Base-by-base conservation (phyloP, 2,888 invertebrate species). In the Cecidostiba fungosa region DNA sequence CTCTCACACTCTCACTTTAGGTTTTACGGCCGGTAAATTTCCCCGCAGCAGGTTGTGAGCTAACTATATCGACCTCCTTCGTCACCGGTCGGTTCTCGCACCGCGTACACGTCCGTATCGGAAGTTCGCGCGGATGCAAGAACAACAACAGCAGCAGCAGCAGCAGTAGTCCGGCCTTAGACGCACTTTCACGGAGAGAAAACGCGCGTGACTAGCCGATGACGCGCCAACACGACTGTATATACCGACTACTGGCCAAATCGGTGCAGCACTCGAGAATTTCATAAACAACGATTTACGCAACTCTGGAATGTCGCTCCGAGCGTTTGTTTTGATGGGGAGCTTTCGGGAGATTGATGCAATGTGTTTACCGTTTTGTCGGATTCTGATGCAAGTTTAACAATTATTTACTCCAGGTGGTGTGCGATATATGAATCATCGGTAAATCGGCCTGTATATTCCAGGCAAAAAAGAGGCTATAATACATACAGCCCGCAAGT, bases 1-100 rank as follows among this genome's bases (percentile, higher is more conserved):
- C n/a, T n/a, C n/a, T n/a, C 50, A 29, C 54, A 43, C 26, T 36
- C 26, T 10, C 66, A 47, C 74, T 85, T 78, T 73, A 79, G 39
- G 23, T 74, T 85, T 85, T 85, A 85, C 54, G 74, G 54, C 43
- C 77, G 62, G 77, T 85, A 85, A 85, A 85, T 85, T 85, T 78
- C 73, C 76, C 54, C 43, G 10, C 59, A 16, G 80, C 74, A 73
- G 66, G 78, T 82, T 70, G 29, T 16, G 29, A 36, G 43, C 73
- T 73, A 78, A 73, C 72, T 66, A 84, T 78, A 78, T 72, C 77
- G 76, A 70, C 85, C 77, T 85, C 81, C 82, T 85, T 85, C 78
- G 59, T 81, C 81, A 66, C 78, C 77, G 26, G 39, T 32, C 76
- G 32, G 10, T n/a, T 59, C 29, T 19, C 23, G 26, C 50, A 70